Conservation (phyloP, 2,888 invertebrate genomes). For the Pimpla rufipes region DNA sequence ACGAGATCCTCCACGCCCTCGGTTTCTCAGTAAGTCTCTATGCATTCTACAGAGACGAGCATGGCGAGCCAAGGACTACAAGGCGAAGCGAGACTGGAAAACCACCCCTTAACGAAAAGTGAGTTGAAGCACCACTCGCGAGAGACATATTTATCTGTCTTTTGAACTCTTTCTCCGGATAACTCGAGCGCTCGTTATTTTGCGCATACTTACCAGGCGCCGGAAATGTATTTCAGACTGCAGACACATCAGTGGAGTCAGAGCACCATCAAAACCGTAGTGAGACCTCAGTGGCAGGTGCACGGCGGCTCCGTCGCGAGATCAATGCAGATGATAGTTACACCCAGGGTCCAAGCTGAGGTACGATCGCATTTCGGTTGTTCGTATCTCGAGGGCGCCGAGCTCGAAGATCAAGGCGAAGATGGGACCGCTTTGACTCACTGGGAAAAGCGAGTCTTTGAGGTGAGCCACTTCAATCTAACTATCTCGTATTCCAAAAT, state of each 20-base stretch:
- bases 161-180: neutral
- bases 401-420: conserved; percentile 98
- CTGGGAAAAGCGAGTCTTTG: conserved; percentile 99
- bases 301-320: conserved; percentile 91
- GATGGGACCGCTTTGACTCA: conserved; percentile 99
- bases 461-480: conserved; percentile 87
- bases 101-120: conserved; percentile 95
- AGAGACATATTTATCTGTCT: conserved; percentile 4
- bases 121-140: conserved; percentile 81
- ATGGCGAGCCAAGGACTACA: conserved; percentile 95
- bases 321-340: conserved; percentile 94
- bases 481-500: neutral
- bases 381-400: conserved; percentile 95
- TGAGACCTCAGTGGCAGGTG: conserved; percentile 91
- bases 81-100: conserved; percentile 94
- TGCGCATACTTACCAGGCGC: neutral
- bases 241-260: conserved; percentile 98
- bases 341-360: conserved; percentile 95
- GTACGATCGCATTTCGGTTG: conserved; percentile 96
- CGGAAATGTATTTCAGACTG: conserved; percentile 87
- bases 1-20: conserved; percentile 98
- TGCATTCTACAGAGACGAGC: conserved; percentile 97
- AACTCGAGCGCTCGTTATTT: neutral
- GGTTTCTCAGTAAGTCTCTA: conserved; percentile 99
- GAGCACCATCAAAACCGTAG: conserved; percentile 92